A percentile compares a stretch with the other conserved stretches of the same genome.
These are phyloP conservation scores for Aphelenchoides besseyi DNA, from an alignment of 1,140 invertebrate genomes.

Conservation along the genomic window DNA sequence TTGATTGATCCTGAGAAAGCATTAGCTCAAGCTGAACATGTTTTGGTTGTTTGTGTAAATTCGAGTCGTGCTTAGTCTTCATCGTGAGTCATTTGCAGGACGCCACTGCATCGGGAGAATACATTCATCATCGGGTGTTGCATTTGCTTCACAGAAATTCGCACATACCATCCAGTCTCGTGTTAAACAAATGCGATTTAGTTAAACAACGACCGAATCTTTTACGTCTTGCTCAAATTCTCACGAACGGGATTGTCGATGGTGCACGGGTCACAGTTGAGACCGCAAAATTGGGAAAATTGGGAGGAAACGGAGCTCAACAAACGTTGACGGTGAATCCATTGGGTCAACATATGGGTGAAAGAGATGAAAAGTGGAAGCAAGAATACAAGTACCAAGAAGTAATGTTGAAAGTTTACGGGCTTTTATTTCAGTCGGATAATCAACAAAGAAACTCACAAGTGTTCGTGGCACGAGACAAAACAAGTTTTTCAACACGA, in stretches of 20 bases:
- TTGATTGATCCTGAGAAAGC: slow-evolving; percentile 58
- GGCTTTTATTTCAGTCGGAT: slow-evolving; percentile 38
- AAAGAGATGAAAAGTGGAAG: slow-evolving; percentile 54
- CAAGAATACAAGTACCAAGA: slow-evolving; percentile 45
- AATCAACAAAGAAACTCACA: slow-evolving; percentile 53
- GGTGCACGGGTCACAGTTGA: slow-evolving; percentile 29
- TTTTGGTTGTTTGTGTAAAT: slow-evolving; percentile 50
- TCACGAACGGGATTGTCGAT: slow-evolving; percentile 43
- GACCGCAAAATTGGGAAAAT: slow-evolving; percentile 30
- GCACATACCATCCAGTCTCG: slow-evolving; percentile 51
- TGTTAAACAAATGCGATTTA: slow-evolving; percentile 60
- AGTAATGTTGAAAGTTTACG: not conserved
- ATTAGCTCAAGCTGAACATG: slow-evolving; percentile 52
- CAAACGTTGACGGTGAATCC: slow-evolving; percentile 32
- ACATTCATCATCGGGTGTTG: slow-evolving; percentile 58
- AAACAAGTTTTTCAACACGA: slow-evolving; percentile 39
- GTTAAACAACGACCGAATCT: slow-evolving; percentile 42
- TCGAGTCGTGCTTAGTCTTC: not conserved
- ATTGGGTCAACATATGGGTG: slow-evolving; percentile 14
- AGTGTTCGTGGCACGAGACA: slow-evolving; percentile 48
- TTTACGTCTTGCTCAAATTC: slow-evolving; percentile 37
- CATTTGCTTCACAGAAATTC: slow-evolving; percentile 57
- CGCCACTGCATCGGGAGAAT: slow-evolving; percentile 47
- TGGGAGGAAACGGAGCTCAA: slow-evolving; percentile 2
- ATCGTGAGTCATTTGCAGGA: slow-evolving; percentile 32